Base-by-base conservation (phyloP, 2,113 vertebrate genomes). In the Caloenas nicobarica region DNA sequence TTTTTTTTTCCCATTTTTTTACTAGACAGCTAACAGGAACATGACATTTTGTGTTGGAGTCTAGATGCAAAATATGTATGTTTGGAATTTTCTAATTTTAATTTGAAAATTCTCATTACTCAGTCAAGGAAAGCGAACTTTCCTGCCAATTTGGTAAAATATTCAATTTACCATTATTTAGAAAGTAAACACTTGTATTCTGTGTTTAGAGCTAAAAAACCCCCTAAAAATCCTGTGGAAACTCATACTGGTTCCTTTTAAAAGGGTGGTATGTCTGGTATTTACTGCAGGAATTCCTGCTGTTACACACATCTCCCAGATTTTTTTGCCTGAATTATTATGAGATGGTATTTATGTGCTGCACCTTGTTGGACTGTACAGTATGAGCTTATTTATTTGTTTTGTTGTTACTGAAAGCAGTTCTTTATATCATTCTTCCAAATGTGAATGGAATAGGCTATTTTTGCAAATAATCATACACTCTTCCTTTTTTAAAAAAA, bases 231-330 rank as follows among this genome's bases (percentile, higher is more conserved):
- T 23, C 5, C 28, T 15, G 14, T 93, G 61, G 61, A 85, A 85
- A 76, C 21, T 62, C 21, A 33, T 60, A 78, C 10, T 22, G 61
- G 5, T 73, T 91, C 50, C 36, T 90, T 92, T 81, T 24, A 26
- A 57, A 89, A 81, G 23, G 3, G n/a, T 81, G 86, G 48, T 84
- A 81, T 76, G 69, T 92, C 26, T 84, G 86, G 51, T 79, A 94
- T 91, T 77, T 91, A 66, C 40, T 94, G 54, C 60, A 93, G 69
- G 33, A 91, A 78, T 92, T 95, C 33, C 48, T 89, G 44, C 80
- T 87, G 86, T 79, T 64, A 11, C 26, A 23, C 12, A 19, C 28
- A 26, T 21, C 21, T 11, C 25, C 38, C 8, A 4, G 0, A 9
- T 33, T n/a, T 62, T 53, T 88, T 89, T 57, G 86, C 19, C 5